Evolutionary conservation across 2,113 vertebrate genomes (phyloP).

Genomic region (Hippocampus barbouri): DNA sequence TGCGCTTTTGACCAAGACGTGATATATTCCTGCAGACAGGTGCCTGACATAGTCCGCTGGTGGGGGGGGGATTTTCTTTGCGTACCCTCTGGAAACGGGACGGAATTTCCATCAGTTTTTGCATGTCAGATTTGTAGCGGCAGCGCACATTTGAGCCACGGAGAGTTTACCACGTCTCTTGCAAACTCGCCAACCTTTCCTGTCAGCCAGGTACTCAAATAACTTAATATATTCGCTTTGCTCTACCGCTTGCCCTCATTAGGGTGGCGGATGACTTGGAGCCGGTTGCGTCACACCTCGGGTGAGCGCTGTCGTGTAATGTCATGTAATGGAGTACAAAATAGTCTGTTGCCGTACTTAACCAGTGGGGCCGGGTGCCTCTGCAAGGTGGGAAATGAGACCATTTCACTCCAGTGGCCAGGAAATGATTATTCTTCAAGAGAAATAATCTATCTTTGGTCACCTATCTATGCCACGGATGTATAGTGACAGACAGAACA

Average conservation of each 20-base stretch:
- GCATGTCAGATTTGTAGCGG: background rate
- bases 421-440: no score
- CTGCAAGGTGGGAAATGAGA: no score
- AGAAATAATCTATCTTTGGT: no score
- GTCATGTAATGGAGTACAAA: background rate
- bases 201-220: background rate
- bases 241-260: background rate
- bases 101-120: background rate
- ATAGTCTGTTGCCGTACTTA: no score
- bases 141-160: background rate
- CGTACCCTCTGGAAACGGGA: background rate
- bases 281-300: background rate
- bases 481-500: no score
- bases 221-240: background rate
- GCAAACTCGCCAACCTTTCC: background rate
- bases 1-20: background rate
- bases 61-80: background rate
- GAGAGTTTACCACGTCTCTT: background rate
- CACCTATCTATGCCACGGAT: no score
- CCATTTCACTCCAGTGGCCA: no score
- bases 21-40: conserved; percentile 7
- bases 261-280: background rate
- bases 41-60: background rate
- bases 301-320: background rate
- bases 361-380: no score